These are phyloP conservation scores for Butorides virescens DNA, from an alignment of 2,113 vertebrate genomes.

Conservation along the genomic window DNA sequence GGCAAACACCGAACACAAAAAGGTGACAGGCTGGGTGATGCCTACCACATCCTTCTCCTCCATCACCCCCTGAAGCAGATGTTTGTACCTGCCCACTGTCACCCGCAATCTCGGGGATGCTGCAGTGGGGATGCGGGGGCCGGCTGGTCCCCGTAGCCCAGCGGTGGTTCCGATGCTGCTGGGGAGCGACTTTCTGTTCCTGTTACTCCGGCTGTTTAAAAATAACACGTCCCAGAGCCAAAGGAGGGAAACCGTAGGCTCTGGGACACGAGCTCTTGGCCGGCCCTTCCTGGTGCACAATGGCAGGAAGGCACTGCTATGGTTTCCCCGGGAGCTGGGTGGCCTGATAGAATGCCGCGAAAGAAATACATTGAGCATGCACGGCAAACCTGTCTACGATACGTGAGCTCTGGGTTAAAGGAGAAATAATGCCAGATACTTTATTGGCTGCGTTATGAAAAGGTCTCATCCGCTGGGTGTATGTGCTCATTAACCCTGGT, in stretches of 20 bases:
- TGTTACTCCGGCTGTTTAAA: conserved; percentile 37
- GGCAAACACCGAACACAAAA: background rate
- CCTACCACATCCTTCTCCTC: background rate
- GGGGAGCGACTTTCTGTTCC: conserved; percentile 50
- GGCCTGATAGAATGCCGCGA: conserved; percentile 51
- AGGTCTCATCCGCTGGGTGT: accelerated
- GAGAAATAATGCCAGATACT: background rate
- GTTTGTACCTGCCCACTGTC: background rate
- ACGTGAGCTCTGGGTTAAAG: background rate
- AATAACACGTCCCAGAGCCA: conserved; percentile 15
- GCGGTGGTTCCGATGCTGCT: accelerated
- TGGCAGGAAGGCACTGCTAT: conserved; percentile 81
- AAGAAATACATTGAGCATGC: background rate
- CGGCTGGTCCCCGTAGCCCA: background rate
- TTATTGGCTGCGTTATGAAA: background rate
- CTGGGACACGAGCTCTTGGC: conserved; percentile 57
- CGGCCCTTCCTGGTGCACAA: conserved; percentile 85
- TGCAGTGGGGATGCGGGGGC: accelerated
- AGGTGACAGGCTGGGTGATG: accelerated
- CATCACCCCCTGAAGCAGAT: background rate
- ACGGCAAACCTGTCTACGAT: background rate
- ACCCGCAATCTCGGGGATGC: accelerated
- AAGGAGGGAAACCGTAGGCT: conserved; percentile 21
- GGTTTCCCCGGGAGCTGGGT: conserved; percentile 74
- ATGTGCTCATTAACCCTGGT: background rate